Conservation (phyloP, 2,888 invertebrate genomes). For the Scaptodrosophila latifasciaeformis region DNA sequence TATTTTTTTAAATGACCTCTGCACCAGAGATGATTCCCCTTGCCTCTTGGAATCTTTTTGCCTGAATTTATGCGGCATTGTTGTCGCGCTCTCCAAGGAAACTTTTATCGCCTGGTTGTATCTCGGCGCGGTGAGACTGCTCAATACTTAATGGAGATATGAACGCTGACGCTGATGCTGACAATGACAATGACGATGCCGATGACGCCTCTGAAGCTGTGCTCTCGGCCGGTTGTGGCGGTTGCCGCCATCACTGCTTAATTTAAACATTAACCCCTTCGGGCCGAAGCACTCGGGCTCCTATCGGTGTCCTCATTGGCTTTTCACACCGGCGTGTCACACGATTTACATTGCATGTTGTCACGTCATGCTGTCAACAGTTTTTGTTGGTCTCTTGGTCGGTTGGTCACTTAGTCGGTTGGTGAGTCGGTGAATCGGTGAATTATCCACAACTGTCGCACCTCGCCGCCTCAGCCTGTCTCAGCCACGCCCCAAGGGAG, state of each 20-base stretch:
- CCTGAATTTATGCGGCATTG: constrained; percentile 40
- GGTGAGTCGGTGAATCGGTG: constrained; percentile 4
- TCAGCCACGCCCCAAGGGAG: constrained; percentile 2
- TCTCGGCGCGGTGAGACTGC: not conserved
- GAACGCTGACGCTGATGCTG: constrained; percentile 9
- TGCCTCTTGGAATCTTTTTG: constrained; percentile 5
- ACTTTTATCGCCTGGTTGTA: constrained; percentile 36
- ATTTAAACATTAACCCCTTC: constrained; percentile 63
- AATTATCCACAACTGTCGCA: constrained; percentile 20
- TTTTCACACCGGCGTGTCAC: constrained; percentile 50
- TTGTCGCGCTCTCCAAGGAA: constrained; percentile 3
- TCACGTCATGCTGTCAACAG: constrained; percentile 67
- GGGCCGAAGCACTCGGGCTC: no score
- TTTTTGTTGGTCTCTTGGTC: not conserved
- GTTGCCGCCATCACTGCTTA: constrained; percentile 48
- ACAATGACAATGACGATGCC: constrained; percentile 1
- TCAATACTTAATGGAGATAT: constrained; percentile 54
- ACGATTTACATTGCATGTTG: constrained; percentile 68
- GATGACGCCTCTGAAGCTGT: not conserved
- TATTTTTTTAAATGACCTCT: constrained; percentile 4
- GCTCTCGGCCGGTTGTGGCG: constrained; percentile 22
- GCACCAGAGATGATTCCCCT: no score
- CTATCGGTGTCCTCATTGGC: constrained; percentile 8
- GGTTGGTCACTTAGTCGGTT: not conserved
- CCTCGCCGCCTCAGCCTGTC: not conserved